Base-by-base conservation (phyloP, 2,888 invertebrate genomes). In the Liodrosophila aerea region DNA sequence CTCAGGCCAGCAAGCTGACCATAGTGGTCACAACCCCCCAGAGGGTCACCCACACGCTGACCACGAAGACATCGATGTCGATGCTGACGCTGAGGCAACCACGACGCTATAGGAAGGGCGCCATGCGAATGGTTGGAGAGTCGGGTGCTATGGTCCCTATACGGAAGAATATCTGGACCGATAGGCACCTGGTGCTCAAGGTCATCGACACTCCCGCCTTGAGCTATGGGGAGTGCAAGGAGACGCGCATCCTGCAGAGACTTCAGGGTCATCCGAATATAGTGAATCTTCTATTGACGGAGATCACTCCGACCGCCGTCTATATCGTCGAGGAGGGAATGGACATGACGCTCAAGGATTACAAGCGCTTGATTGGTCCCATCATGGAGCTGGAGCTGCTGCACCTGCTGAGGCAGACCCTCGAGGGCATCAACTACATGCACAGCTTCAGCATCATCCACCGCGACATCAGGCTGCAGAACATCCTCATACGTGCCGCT, bases 191-290 rank as follows among this genome's bases (percentile, higher is more conserved):
- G n/a, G n/a, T n/a, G n/a, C n/a, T n/a, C n/a, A n/a, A n/a, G n/a
- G n/a, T n/a, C n/a, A n/a, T n/a, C n/a, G n/a, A n/a, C n/a, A n/a
- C n/a, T n/a, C n/a, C n/a, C n/a, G 22, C 22, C 22, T 4, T 22
- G 3, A 22, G 22, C 2, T 5, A 22, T 22, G 22, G 36, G n/a
- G 52, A 43, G 13, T 11, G 16, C 1, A 44, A 30, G 4, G 52
- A 52, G 2, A 29, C 27, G 1, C 16, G 15, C 3, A 36, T 30
- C 0, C 9, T 44, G 1, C 33, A n/a, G 7, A 29, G 36, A 15
- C 12, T 34, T 0, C 41, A 43, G 22, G 41, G 41, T 8, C 51
- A 51, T 51, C 34, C 51, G 1, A n/a, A 43, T 0, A 52, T 52
- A 3, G 36, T 43, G 2, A 11, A 30, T 1, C 7, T 52, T 1